phyloP scores from a whole-genome alignment of 2,888 invertebrate species.

The Apamea anceps region DNA sequence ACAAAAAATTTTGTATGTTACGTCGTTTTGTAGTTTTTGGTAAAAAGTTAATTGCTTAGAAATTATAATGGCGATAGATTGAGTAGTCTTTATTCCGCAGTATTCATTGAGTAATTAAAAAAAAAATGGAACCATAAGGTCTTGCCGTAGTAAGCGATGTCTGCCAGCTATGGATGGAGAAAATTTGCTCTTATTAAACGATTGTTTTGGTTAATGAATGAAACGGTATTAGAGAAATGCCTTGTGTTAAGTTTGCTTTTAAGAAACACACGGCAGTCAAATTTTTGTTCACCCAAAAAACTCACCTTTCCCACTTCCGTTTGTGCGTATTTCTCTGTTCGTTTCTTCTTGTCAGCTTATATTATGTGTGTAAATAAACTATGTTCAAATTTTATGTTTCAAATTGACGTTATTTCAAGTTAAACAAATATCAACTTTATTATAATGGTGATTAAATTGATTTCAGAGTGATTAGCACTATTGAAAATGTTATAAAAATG shows the following conservation, averaged over 20 bases:
- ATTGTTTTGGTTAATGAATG: neutral
- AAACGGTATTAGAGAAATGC: neutral
- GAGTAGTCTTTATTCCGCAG: neutral
- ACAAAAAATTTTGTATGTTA: neutral
- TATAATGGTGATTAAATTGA: too few relatives aligned
- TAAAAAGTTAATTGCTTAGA: neutral
- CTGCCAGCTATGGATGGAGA: neutral
- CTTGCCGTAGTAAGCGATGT: neutral
- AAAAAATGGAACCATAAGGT: neutral
- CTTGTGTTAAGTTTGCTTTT: too few relatives aligned
- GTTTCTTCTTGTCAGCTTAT: neutral
- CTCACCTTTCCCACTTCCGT: neutral
- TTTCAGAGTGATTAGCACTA: too few relatives aligned
- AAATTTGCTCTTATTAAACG: neutral
- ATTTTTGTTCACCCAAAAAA: too few relatives aligned
- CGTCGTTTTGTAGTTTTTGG: constrained; percentile 2
- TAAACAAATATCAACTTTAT: too few relatives aligned
- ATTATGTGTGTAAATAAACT: neutral
- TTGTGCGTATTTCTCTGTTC: neutral
- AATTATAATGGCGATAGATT: neutral
- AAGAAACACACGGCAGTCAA: too few relatives aligned
- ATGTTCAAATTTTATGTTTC: too few relatives aligned
- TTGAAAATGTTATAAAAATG: too few relatives aligned
- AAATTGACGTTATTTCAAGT: too few relatives aligned
- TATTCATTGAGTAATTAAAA: neutral